phyloP scores from a whole-genome alignment of 2,113 vertebrate genomes.

The Micronycteris hirsuta region DNA sequence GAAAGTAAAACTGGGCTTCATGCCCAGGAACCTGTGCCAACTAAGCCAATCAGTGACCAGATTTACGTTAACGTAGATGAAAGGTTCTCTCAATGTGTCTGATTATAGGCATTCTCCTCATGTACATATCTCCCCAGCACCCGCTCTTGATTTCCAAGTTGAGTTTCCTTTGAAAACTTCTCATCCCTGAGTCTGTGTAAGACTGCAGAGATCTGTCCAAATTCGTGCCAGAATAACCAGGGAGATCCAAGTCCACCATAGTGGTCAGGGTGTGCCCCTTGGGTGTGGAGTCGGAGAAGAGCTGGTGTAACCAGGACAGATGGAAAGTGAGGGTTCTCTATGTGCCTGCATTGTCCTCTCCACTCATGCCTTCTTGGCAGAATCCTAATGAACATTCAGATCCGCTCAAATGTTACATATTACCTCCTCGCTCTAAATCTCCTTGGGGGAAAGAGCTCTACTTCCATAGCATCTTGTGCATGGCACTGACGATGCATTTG shows the following conservation, averaged over 20 bases:
- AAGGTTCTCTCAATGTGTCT: background rate
- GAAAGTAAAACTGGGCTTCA: background rate
- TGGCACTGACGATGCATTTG: background rate
- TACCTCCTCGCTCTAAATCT: background rate
- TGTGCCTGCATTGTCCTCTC: background rate
- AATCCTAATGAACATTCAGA: background rate
- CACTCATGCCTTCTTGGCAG: background rate
- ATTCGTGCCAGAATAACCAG: background rate
- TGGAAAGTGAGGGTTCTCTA: background rate
- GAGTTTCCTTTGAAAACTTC: constrained; percentile 19
- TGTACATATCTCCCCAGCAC: background rate
- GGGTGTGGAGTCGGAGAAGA: background rate
- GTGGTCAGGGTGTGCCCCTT: background rate
- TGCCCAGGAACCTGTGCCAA: background rate
- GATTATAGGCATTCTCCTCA: background rate
- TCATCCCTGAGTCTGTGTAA: background rate
- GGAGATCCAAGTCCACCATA: background rate
- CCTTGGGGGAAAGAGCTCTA: background rate
- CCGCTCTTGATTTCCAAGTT: background rate
- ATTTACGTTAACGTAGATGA: background rate
- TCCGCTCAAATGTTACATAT: background rate
- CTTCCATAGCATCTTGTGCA: background rate
- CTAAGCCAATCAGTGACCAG: background rate
- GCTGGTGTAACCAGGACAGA: background rate
- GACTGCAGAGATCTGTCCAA: background rate